Percentiles rank a stretch among this genome's conserved stretches.
Evolutionary conservation across 2,113 vertebrate species (phyloP).

Genomic region (Pachyramphus minor): DNA sequence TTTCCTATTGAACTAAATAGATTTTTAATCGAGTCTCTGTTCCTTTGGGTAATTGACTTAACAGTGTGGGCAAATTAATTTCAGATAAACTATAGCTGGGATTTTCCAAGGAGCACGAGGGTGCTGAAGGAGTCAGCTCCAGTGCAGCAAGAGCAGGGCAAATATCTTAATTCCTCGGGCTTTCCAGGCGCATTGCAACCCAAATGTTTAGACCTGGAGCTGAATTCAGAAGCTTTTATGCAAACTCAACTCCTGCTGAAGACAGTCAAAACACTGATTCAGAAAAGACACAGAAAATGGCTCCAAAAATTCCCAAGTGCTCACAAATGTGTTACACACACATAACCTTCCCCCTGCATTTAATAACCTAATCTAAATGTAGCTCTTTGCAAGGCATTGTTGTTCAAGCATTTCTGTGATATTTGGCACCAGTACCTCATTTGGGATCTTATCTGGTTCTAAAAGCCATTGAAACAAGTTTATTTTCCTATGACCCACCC

Average conservation of each 20-base stretch:
- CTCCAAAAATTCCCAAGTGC: constrained; percentile 12
- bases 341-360: constrained; percentile 2
- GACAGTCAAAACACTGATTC: neutral
- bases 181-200: neutral
- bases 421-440: neutral
- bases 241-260: neutral
- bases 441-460: neutral
- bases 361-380: constrained; percentile 24
- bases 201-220: neutral
- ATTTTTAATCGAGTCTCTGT: constrained; percentile 49
- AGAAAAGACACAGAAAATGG: neutral
- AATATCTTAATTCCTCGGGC: constrained; percentile 32
- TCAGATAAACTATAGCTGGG: constrained; percentile 50
- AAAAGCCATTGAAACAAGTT: neutral
- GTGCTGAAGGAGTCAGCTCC: constrained; percentile 16
- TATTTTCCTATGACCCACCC: neutral
- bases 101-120: constrained; percentile 28
- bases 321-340: neutral
- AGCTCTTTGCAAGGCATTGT: neutral
- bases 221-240: neutral
- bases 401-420: neutral
- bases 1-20: constrained; percentile 58
- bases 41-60: constrained; percentile 62
- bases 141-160: neutral
- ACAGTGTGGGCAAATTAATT: constrained; percentile 53